phyloP scores from a whole-genome alignment of 2,888 invertebrate genomes.

The Standfussiana lucernea region DNA sequence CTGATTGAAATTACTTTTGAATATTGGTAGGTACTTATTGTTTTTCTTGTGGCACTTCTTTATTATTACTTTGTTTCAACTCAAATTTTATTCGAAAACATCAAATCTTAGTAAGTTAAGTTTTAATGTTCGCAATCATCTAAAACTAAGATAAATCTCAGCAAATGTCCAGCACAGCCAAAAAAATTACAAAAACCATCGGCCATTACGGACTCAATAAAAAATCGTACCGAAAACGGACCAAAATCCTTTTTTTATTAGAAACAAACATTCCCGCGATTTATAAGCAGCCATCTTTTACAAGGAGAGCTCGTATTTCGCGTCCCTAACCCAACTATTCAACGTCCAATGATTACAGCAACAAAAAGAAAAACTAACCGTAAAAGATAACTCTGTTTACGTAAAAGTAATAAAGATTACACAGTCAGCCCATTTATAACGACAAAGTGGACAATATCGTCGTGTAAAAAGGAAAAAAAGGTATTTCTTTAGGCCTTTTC shows the following conservation, averaged over 20 bases:
- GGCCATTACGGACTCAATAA: constrained; percentile 39
- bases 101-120: background rate
- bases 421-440: constrained; percentile 69
- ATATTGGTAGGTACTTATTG: constrained; percentile 1
- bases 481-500: constrained; percentile 66
- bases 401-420: constrained; percentile 71
- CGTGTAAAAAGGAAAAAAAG: constrained; percentile 67
- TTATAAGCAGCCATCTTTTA: constrained; percentile 63
- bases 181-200: constrained; percentile 20
- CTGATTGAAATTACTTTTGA: constrained; percentile 33
- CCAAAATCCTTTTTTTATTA: constrained; percentile 62
- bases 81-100: background rate
- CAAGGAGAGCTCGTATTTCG: constrained; percentile 56
- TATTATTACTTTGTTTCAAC: constrained; percentile 3
- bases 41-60: constrained; percentile 8
- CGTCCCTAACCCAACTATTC: constrained; percentile 63
- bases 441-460: constrained; percentile 71
- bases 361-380: constrained; percentile 68
- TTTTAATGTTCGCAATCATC: background rate
- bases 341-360: constrained; percentile 67
- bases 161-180: background rate
- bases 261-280: constrained; percentile 57
- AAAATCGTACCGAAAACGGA: constrained; percentile 33
- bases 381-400: constrained; percentile 71
- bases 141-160: background rate